Evolutionary conservation across 2,113 vertebrate genomes (phyloP).

Genomic region (Parus major): DNA sequence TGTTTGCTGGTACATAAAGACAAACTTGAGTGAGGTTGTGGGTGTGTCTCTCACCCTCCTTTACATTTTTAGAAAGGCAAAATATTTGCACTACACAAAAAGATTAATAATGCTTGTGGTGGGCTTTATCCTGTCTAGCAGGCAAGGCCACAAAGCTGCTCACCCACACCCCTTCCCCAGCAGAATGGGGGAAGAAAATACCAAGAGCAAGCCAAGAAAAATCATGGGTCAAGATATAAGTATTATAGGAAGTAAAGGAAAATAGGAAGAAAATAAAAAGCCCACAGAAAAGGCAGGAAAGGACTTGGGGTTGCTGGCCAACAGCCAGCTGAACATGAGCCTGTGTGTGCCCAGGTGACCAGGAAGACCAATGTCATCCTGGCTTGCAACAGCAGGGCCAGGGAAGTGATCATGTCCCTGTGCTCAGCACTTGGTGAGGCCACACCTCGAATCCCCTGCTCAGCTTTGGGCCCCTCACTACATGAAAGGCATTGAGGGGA

Average conservation of each 20-base stretch:
- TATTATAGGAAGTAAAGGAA: not conserved
- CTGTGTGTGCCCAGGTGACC: not conserved
- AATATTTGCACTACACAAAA: not conserved
- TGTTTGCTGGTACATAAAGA: not conserved
- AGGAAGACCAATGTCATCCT: not conserved
- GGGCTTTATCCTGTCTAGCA: not conserved
- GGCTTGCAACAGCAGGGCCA: not conserved
- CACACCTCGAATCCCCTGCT: accelerated
- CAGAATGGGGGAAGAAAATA: not conserved
- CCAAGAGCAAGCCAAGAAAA: not conserved
- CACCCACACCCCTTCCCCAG: not conserved
- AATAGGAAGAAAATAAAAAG: not conserved
- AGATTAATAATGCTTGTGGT: not conserved
- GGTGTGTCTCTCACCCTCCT: not conserved
- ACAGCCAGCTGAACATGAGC: not conserved
- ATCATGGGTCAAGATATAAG: not conserved
- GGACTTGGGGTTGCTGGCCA: not conserved
- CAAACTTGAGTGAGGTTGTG: not conserved
- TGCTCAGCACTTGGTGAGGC: not conserved
- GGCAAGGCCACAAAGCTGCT: not conserved
- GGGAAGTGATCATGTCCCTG: not conserved
- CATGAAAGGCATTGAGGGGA: too few species aligned
- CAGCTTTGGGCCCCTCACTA: not conserved
- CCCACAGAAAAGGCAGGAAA: not conserved
- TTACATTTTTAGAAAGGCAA: not conserved